Evolutionary conservation across 2,113 vertebrate species (phyloP), one percentile per base, ranked within the genome.

Genomic region (Jaculus jaculus): DNA sequence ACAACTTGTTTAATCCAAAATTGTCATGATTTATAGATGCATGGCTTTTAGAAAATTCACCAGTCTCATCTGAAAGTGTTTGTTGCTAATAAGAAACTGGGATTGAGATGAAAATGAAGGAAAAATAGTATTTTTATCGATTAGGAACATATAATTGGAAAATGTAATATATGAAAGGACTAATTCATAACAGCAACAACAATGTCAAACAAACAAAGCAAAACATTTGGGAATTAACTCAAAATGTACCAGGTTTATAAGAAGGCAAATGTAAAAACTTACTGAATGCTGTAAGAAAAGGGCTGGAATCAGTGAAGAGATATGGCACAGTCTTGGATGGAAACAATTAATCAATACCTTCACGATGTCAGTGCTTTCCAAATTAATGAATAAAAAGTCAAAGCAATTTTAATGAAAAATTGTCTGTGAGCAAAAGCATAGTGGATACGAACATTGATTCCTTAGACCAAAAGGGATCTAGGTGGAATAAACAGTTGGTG

Each of bases 131-230:
- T 88, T 94, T 65, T 32, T 93, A 34, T 94, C 1, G 72, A 93
- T 90, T 47, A 83, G 90, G 93, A 96, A 34, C 32, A 86, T n/a
- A 39, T 87, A 88, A 95, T 93, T 90, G 92, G 85, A 94, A 95
- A 95, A 83, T 65, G 32, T 32, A 84, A 92, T 42, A 39, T 82
- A 92, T 84, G 60, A 86, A 96, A 89, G 39, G 37, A 84, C 2
- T 13, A 54, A 84, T 78, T 94, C 61, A 30, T 84, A 69, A 65
- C 12, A 96, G 61, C 60, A 82, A 11, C 42, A 80, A 58, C 73
- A 69, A 47, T 66, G 58, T 61, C 11, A 75, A 32, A 65, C 92
- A 94, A 34, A 37, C 15, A 84, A 8, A 20, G 58, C 42, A 89
- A 93, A 88, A 80, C 69, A 77, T 58, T 80, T 69, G 81, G 34